These are phyloP conservation scores for Diadumene lineata DNA, from an alignment of 92 coral and sea anemone genomes.

Conservation along the genomic window DNA sequence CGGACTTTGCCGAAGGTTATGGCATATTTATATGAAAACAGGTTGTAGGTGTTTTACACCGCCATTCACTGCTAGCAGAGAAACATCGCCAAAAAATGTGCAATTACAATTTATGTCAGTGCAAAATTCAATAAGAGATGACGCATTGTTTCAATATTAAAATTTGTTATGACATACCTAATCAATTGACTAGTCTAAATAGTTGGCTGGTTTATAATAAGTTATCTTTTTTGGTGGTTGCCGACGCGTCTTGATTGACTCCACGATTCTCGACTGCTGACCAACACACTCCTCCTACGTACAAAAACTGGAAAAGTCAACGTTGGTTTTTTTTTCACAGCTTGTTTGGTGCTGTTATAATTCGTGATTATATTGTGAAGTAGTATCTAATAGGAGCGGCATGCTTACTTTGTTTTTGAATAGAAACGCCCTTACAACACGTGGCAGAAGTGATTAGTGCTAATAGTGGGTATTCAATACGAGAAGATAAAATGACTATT, in stretches of 20 bases:
- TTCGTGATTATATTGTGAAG: background rate
- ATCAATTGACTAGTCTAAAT: background rate
- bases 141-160: no score
- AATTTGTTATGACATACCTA: background rate
- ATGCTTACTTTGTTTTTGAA: background rate
- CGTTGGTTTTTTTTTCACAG: background rate
- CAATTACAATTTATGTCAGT: no score
- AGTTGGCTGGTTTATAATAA: background rate
- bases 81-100: no score
- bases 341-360: background rate
- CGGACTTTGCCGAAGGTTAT: no score
- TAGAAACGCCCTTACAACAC: conserved; percentile 11
- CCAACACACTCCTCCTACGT: background rate
- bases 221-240: background rate
- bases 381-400: background rate
- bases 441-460: conserved; percentile 15
- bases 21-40: no score
- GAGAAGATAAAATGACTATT: no score
- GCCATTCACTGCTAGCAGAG: no score
- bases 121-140: no score
- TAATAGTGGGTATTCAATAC: no score
- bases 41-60: no score
- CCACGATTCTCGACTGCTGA: background rate
- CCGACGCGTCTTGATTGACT: background rate
- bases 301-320: background rate